Conservation (phyloP, 2,888 invertebrate genomes). For the Dynastes grantii region DNA sequence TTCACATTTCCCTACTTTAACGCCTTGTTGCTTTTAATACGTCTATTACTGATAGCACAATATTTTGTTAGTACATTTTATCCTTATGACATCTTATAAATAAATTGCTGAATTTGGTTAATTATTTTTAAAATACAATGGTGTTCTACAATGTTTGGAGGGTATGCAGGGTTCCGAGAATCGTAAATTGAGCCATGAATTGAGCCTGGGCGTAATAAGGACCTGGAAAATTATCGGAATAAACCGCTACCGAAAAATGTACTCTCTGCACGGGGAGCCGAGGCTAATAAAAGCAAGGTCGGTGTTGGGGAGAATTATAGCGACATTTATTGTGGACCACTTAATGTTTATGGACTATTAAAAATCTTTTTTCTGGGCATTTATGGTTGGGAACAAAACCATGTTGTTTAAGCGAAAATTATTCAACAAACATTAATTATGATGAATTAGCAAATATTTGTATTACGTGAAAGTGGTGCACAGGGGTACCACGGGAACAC, state of each 20-base stretch:
- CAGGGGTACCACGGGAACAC: no score
- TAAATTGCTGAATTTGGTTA: no score
- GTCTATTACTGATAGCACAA: no score
- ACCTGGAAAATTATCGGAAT: conserved; percentile 7
- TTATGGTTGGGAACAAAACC: no score
- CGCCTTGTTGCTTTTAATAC: no score
- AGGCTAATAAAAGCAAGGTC: not conserved
- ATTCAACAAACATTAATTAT: not conserved
- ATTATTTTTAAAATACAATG: no score
- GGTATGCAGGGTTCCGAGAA: not conserved
- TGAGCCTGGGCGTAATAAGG: not conserved
- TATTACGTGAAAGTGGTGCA: no score
- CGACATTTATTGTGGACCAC: conserved; percentile 18
- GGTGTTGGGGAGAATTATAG: not conserved
- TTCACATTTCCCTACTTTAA: no score
- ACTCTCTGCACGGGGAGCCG: not conserved
- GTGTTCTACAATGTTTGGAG: no score
- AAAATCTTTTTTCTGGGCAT: not conserved
- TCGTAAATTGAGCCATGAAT: not conserved
- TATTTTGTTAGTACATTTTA: no score
- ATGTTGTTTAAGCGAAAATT: not conserved
- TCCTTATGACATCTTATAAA: no score
- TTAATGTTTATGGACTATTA: conserved; percentile 23
- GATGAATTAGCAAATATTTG: no score
- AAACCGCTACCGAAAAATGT: conserved; percentile 1